A percentile compares a stretch with the other conserved stretches of the same genome.
Evolutionary conservation across 2,113 vertebrate species (phyloP).

Genomic region (Phoxinus phoxinus): DNA sequence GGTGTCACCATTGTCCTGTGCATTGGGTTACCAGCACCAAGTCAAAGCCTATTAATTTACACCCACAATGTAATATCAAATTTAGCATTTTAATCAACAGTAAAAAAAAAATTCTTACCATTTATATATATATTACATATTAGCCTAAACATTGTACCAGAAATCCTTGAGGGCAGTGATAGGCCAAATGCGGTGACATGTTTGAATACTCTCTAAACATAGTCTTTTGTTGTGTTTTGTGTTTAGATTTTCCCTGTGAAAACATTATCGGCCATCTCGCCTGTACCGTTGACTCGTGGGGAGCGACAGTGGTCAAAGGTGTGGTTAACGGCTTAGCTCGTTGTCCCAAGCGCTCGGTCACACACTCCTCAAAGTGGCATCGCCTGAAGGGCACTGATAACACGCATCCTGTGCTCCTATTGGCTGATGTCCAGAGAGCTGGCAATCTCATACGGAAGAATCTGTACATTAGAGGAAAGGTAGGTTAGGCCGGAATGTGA

Average conservation of each 20-base stretch:
- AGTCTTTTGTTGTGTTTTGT: constrained; percentile 53
- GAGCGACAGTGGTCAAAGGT: constrained; percentile 58
- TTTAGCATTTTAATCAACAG: too few species aligned
- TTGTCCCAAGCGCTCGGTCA: constrained; percentile 4
- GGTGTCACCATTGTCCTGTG: too few species aligned
- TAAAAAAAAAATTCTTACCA: too few species aligned
- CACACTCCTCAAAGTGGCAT: constrained; percentile 61
- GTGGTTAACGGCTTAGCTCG: constrained; percentile 31
- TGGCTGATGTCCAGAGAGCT: constrained; percentile 58
- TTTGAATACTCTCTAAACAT: constrained; percentile 57
- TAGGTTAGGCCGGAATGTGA: constrained; percentile 46
- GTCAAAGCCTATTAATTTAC: too few species aligned
- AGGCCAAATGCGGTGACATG: constrained; percentile 62
- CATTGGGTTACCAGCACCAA: too few species aligned
- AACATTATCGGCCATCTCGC: constrained; percentile 62
- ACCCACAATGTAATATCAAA: too few species aligned
- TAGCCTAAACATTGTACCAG: too few species aligned
- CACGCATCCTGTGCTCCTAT: constrained; percentile 53
- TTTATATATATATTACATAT: too few species aligned
- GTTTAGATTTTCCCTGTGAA: constrained; percentile 58
- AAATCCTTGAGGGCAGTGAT: constrained; percentile 55
- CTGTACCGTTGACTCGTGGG: constrained; percentile 59
- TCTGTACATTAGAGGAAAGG: constrained; percentile 50
- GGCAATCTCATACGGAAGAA: constrained; percentile 45
- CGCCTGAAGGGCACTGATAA: constrained; percentile 73